These are phyloP conservation scores for Heliconius congener DNA, from an alignment of 1,140 invertebrate species.

Conservation along the genomic window DNA sequence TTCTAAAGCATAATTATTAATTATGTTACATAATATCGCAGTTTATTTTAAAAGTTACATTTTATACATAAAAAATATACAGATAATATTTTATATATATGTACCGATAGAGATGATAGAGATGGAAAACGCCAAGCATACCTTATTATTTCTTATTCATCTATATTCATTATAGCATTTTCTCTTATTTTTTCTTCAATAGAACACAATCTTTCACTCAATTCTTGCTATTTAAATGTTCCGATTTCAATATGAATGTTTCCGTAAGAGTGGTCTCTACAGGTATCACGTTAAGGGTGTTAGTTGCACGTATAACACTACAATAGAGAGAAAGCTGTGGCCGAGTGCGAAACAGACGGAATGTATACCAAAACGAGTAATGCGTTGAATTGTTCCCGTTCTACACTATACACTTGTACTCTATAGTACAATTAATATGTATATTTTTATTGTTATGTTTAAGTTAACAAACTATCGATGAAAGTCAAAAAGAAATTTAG, in stretches of 20 bases:
- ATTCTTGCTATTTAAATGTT: conserved; percentile 30
- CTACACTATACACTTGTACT: conserved; percentile 13
- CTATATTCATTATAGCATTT: background rate
- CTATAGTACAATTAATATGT: background rate
- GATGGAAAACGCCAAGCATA: background rate
- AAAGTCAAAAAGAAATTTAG: too few species aligned
- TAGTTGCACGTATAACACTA: conserved; percentile 22
- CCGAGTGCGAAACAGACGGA: conserved; percentile 30
- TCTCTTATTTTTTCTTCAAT: conserved; percentile 12
- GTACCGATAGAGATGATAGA: too few species aligned
- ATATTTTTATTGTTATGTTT: background rate
- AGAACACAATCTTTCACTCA: conserved; percentile 26
- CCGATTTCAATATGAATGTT: conserved; percentile 23
- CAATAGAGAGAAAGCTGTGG: conserved; percentile 35
- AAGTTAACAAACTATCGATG: background rate
- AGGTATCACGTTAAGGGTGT: conserved; percentile 7
- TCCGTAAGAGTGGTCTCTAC: conserved; percentile 21
- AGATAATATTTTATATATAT: too few species aligned
- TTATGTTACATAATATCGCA: too few species aligned
- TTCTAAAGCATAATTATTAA: too few species aligned
- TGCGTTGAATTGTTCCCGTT: conserved; percentile 38
- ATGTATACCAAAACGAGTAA: conserved; percentile 38
- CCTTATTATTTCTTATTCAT: background rate
- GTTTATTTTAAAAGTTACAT: too few species aligned
- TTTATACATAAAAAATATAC: too few species aligned